Conservation (phyloP, 1,140 invertebrate genomes). For the Aphis craccivora region DNA sequence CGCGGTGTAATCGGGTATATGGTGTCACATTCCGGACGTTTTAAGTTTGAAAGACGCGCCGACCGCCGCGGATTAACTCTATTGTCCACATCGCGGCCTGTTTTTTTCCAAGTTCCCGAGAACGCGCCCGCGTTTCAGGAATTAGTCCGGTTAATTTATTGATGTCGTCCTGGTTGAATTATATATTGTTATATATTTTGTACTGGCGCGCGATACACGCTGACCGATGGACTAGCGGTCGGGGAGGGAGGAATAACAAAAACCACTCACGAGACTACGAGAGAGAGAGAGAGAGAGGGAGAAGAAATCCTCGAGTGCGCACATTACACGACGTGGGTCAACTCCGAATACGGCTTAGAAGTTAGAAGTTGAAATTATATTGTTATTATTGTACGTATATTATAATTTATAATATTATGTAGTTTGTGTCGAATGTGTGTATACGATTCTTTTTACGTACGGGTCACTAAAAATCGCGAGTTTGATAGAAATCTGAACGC, state of each 20-base stretch:
- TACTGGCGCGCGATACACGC: neutral
- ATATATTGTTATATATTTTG: conserved; percentile 7
- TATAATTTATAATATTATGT: neutral
- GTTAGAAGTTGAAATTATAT: neutral
- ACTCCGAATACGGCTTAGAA: neutral
- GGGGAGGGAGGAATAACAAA: neutral
- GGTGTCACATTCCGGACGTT: conserved; percentile 56
- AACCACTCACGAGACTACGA: neutral
- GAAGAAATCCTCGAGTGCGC: neutral
- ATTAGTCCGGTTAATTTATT: conserved; percentile 58
- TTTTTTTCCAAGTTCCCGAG: conserved; percentile 3
- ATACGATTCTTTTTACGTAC: neutral
- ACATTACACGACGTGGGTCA: neutral
- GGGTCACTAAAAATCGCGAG: conserved; percentile 14
- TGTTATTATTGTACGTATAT: neutral
- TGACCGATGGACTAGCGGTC: neutral
- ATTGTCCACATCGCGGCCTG: conserved; percentile 19
- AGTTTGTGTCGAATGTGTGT: neutral
- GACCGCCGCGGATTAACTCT: conserved; percentile 46
- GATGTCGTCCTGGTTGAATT: conserved; percentile 43
- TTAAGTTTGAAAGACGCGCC: conserved; percentile 51
- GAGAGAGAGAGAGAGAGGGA: neutral
- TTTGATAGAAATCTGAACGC: conserved; percentile 47
- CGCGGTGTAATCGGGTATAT: neutral
- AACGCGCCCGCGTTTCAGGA: conserved; percentile 42